These are phyloP conservation scores for Chrysina gloriosa DNA, from an alignment of 2,888 invertebrate genomes.

Conservation along the genomic window DNA sequence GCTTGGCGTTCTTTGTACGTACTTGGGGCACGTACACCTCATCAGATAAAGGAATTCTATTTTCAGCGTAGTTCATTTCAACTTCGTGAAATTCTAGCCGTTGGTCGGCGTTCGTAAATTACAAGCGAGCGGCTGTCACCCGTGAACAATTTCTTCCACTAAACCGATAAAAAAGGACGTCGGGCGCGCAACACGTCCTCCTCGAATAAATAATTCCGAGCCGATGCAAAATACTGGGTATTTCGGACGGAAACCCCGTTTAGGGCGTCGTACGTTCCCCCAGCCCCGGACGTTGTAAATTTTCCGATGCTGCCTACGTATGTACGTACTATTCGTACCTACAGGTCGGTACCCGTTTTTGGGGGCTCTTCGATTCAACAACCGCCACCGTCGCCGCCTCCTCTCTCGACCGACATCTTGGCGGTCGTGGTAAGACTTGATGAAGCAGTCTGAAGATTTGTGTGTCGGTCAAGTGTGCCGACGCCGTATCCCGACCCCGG, in stretches of 20 bases:
- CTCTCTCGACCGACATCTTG: slow-evolving; percentile 27
- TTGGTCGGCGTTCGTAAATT: slow-evolving; percentile 8
- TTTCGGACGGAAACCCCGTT: slow-evolving; percentile 31
- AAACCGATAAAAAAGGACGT: slow-evolving; percentile 32
- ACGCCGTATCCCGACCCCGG: slow-evolving; percentile 38
- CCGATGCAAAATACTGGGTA: slow-evolving; percentile 42
- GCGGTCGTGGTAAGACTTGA: slow-evolving; percentile 43
- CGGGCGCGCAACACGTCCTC: slow-evolving; percentile 32
- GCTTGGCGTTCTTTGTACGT: too few relatives aligned
- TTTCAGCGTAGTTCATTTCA: too few relatives aligned
- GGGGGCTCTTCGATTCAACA: slow-evolving; percentile 18
- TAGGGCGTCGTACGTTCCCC: slow-evolving; percentile 32
- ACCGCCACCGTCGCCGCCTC: not conserved
- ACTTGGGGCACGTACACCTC: too few relatives aligned
- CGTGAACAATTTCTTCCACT: slow-evolving; percentile 34
- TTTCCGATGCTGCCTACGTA: slow-evolving; percentile 1
- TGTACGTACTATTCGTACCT: not conserved
- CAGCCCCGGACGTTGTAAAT: slow-evolving; percentile 27
- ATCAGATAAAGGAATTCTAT: too few relatives aligned
- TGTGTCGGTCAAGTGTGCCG: slow-evolving; percentile 65
- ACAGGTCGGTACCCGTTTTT: slow-evolving; percentile 15
- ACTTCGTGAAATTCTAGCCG: not conserved
- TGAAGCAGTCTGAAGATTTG: slow-evolving; percentile 62
- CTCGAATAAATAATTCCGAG: slow-evolving; percentile 41
- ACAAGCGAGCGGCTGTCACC: slow-evolving; percentile 24